phyloP scores from a whole-genome alignment of 2,113 vertebrate species.

The Leuciscus idus region DNA sequence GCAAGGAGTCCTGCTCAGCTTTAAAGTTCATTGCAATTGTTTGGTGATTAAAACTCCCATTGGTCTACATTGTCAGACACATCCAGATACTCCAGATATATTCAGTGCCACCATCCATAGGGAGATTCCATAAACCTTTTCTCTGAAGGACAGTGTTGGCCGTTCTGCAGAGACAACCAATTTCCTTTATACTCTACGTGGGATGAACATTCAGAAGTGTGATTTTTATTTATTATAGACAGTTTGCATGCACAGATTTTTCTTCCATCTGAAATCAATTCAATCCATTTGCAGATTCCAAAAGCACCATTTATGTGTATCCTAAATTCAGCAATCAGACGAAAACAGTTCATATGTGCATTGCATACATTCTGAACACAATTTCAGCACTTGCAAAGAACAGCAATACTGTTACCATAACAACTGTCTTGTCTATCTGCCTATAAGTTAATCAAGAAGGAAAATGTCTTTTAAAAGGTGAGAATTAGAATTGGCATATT shows the following conservation, averaged over 20 bases:
- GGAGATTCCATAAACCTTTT: conserved; percentile 19
- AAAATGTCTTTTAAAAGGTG: not conserved
- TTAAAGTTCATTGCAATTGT: conserved; percentile 62
- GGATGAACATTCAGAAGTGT: conserved; percentile 9
- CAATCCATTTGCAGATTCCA: not conserved
- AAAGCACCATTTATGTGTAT: not conserved
- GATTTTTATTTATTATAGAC: conserved; percentile 17
- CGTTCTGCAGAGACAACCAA: conserved; percentile 33
- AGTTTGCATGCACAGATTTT: conserved; percentile 3
- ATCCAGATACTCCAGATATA: conserved; percentile 33
- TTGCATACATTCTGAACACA: not conserved
- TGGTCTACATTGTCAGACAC: conserved; percentile 68
- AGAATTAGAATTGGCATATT: not conserved
- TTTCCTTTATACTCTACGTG: conserved; percentile 27
- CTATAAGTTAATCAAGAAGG: not conserved
- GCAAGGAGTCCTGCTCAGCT: conserved; percentile 63
- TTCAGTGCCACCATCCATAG: not conserved
- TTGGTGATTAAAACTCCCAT: conserved; percentile 69
- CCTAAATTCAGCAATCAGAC: conserved; percentile 6
- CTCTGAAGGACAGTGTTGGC: conserved; percentile 10
- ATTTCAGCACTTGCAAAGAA: not conserved
- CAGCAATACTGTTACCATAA: not conserved
- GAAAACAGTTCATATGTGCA: not conserved
- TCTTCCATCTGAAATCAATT: conserved; percentile 3
- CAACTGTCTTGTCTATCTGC: not conserved